These are phyloP conservation scores for Neoascia interrupta DNA, from an alignment of 2,888 invertebrate genomes.

Conservation along the genomic window DNA sequence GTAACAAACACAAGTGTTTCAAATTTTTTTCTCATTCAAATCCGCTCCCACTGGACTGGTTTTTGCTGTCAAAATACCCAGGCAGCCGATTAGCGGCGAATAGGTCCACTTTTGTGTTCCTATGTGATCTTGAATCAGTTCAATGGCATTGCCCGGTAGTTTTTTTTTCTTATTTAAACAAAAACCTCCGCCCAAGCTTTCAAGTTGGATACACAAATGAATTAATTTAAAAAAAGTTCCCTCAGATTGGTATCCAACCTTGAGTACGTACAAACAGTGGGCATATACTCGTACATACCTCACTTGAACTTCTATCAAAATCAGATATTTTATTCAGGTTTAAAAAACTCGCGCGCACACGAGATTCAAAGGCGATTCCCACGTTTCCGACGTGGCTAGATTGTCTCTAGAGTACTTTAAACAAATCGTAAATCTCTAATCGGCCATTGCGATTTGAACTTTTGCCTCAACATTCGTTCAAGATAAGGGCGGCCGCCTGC, in stretches of 20 bases:
- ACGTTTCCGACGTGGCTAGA: background rate
- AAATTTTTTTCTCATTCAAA: background rate
- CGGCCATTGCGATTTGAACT: conserved; percentile 23
- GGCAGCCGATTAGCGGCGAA: no score
- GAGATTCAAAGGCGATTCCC: background rate
- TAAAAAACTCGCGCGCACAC: conserved; percentile 28
- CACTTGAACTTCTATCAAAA: background rate
- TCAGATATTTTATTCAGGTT: conserved; percentile 29
- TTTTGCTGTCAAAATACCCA: no score
- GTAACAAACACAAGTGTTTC: background rate
- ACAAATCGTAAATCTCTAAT: conserved; percentile 20
- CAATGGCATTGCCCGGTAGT: conserved; percentile 35
- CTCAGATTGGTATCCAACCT: conserved; percentile 30
- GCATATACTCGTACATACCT: background rate
- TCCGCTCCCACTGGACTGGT: background rate
- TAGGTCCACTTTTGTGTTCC: no score
- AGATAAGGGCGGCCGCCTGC: no score
- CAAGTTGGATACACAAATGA: no score
- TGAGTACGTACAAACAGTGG: conserved; percentile 3
- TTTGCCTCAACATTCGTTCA: conserved; percentile 10
- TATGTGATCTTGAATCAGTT: conserved; percentile 42
- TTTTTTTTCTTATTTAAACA: no score
- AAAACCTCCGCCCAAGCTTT: no score
- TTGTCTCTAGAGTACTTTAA: no score
- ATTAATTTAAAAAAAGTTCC: no score